These are phyloP conservation scores for Eupelmus urozonus DNA, from an alignment of 2,888 invertebrate species.

Conservation along the genomic window DNA sequence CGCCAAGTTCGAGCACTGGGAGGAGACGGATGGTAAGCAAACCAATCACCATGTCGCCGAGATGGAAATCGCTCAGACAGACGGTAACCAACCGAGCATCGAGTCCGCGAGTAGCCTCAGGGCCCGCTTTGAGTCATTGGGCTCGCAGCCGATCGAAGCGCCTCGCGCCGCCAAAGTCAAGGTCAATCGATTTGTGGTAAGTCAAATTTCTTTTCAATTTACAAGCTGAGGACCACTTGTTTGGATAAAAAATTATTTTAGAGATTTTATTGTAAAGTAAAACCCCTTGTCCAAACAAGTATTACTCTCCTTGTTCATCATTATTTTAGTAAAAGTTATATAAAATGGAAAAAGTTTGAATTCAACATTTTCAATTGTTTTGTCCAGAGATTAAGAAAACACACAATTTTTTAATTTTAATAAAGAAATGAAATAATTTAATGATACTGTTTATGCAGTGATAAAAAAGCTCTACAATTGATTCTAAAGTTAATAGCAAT, in stretches of 20 bases:
- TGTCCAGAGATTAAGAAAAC: too few species aligned
- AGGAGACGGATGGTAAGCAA: conserved; percentile 80
- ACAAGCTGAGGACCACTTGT: too few species aligned
- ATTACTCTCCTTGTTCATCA: too few species aligned
- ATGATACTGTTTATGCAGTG: too few species aligned
- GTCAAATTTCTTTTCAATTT: too few species aligned
- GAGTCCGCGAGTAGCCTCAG: conserved; percentile 92
- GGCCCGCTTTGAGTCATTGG: conserved; percentile 92
- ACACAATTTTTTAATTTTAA: too few species aligned
- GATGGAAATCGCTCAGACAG: conserved; percentile 78
- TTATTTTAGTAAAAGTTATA: too few species aligned
- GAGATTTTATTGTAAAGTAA: neutral
- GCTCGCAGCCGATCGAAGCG: conserved; percentile 79
- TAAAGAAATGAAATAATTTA: too few species aligned
- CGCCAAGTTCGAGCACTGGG: conserved; percentile 94
- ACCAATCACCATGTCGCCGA: conserved; percentile 75
- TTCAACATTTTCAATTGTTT: too few species aligned
- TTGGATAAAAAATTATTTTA: neutral
- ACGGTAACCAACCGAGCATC: conserved; percentile 86
- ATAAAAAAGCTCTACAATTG: too few species aligned
- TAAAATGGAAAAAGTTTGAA: too few species aligned
- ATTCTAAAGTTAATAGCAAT: too few species aligned
- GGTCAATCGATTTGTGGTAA: conserved; percentile 95
- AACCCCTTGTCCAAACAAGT: conserved; percentile 22
- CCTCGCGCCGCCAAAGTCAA: conserved; percentile 80